A percentile compares a stretch with the other conserved stretches of the same genome.
Conservation (phyloP, 2,888 invertebrate species). For the Tenthredo livida region DNA sequence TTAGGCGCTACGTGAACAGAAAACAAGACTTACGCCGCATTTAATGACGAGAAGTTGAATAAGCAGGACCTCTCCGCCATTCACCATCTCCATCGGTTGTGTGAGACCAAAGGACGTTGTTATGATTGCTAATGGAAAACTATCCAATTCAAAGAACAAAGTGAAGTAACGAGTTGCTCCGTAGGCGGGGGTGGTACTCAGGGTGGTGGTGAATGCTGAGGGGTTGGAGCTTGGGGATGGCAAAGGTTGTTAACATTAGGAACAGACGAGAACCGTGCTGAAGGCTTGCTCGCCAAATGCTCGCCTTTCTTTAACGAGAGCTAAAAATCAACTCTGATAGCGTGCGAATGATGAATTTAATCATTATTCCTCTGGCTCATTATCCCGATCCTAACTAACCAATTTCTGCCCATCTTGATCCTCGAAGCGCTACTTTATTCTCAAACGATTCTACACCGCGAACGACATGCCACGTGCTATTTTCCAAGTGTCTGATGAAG, state of each 20-base stretch:
- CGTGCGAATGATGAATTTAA: slow-evolving; percentile 25
- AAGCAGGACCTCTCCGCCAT: slow-evolving; percentile 65
- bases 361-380: slow-evolving; percentile 3
- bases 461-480: neutral
- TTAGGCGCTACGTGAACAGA: slow-evolving; percentile 65
- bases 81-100: slow-evolving; percentile 64
- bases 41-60: slow-evolving; percentile 70
- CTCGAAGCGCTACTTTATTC: neutral
- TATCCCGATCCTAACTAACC: slow-evolving; percentile 21
- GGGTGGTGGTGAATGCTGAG: slow-evolving; percentile 45
- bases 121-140: slow-evolving; percentile 77
- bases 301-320: slow-evolving; percentile 51
- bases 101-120: slow-evolving; percentile 72
- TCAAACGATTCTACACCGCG: neutral
- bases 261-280: neutral
- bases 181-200: slow-evolving; percentile 38
- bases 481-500: neutral
- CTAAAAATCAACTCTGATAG: slow-evolving; percentile 56
- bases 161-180: slow-evolving; percentile 74
- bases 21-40: slow-evolving; percentile 62
- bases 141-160: slow-evolving; percentile 77
- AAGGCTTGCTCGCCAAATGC: slow-evolving; percentile 36
- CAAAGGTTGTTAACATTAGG: slow-evolving; percentile 69
- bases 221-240: slow-evolving; percentile 57
- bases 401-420: slow-evolving; percentile 7